Conservation (phyloP, 2,888 invertebrate genomes). For the Eupeodes luniger region DNA sequence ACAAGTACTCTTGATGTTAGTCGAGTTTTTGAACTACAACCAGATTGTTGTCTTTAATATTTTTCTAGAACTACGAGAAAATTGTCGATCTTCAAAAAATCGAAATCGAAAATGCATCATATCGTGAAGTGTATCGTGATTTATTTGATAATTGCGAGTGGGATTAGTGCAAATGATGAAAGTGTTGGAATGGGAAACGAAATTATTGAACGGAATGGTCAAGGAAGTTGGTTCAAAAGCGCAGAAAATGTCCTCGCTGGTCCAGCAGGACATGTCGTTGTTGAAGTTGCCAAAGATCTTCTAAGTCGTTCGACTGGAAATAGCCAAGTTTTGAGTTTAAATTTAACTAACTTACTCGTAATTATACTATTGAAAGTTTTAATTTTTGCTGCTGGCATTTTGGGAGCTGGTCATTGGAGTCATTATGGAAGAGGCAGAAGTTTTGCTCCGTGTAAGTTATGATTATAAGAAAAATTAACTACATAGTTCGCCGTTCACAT, state of each 20-base stretch:
- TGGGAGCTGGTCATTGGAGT: conserved; percentile 89
- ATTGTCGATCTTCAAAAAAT: not conserved
- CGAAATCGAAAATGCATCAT: conserved; percentile 31
- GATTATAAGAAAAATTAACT: no score
- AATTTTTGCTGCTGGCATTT: conserved; percentile 91
- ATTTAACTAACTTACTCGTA: conserved; percentile 92
- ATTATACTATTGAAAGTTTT: conserved; percentile 92
- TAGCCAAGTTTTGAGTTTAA: conserved; percentile 90
- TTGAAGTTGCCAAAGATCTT: conserved; percentile 87
- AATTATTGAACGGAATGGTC: conserved; percentile 71
- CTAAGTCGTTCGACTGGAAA: conserved; percentile 88
- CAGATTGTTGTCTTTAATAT: conserved; percentile 15
- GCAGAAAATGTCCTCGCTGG: conserved; percentile 81
- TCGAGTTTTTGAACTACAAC: conserved; percentile 54
- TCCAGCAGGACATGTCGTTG: conserved; percentile 83
- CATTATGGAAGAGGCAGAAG: conserved; percentile 83
- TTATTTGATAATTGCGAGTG: conserved; percentile 50
- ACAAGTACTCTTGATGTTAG: conserved; percentile 48
- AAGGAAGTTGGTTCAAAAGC: conserved; percentile 80
- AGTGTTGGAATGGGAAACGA: conserved; percentile 66
- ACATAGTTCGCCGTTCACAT: no score
- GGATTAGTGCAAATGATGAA: conserved; percentile 57
- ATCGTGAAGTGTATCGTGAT: conserved; percentile 52
- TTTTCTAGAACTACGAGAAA: not conserved
- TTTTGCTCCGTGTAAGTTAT: conserved; percentile 45